phyloP scores from a whole-genome alignment of 2,113 vertebrate species.

The Ictalurus furcatus region DNA sequence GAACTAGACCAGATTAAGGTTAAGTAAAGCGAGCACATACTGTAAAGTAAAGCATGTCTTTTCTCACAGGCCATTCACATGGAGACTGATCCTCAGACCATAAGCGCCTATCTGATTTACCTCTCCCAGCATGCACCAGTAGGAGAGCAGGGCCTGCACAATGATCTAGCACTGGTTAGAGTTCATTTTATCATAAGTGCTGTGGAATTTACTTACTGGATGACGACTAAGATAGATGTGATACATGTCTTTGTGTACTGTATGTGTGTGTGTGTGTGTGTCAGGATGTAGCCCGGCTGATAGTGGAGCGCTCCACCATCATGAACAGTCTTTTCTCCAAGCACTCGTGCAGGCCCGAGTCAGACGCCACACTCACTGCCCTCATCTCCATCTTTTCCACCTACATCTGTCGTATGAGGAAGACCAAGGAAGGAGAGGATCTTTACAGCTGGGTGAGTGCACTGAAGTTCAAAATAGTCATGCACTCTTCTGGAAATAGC shows the following conservation, averaged over 20 bases:
- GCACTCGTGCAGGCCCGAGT: slow-evolving; percentile 81
- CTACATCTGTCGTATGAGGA: slow-evolving; percentile 91
- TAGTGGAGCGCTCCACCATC: slow-evolving; percentile 97
- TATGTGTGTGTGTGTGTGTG: background rate
- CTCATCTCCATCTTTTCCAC: slow-evolving; percentile 88
- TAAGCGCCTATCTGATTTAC: slow-evolving; percentile 96
- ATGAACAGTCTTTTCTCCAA: slow-evolving; percentile 96
- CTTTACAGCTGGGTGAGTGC: slow-evolving; percentile 93
- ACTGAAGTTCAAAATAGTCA: background rate
- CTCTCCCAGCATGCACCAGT: slow-evolving; percentile 95
- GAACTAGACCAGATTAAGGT: too few relatives aligned
- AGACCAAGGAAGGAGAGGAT: slow-evolving; percentile 96
- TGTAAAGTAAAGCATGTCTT: background rate
- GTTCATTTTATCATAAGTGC: background rate
- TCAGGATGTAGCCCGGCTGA: slow-evolving; percentile 91
- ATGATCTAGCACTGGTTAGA: slow-evolving; percentile 92
- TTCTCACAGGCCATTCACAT: slow-evolving; percentile 88
- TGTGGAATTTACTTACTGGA: background rate
- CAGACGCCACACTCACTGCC: slow-evolving; percentile 85
- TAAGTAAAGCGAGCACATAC: too few relatives aligned
- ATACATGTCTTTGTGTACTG: background rate
- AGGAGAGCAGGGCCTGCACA: slow-evolving; percentile 91
- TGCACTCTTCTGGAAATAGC: background rate
- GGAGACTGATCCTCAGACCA: slow-evolving; percentile 95
- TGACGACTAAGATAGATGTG: background rate